phyloP scores from a whole-genome alignment of 2,888 invertebrate species.

The Ptilodon capucinus region DNA sequence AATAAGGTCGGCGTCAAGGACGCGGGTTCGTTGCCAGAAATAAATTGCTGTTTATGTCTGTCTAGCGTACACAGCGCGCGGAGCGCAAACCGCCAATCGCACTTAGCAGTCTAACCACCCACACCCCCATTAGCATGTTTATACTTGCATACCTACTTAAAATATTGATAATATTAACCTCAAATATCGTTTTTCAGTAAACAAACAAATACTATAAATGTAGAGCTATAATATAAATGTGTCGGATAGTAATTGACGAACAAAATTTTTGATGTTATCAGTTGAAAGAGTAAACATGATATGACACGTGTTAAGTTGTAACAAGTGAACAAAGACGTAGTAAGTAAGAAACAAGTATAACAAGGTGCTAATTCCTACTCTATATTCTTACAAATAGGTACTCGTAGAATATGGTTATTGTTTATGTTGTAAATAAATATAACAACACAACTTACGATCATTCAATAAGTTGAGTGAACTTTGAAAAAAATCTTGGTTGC shows the following conservation, averaged over 20 bases:
- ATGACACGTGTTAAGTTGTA: slow-evolving; percentile 16
- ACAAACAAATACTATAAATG: too few species aligned
- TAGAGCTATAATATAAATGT: too few species aligned
- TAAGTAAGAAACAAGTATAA: slow-evolving; percentile 20
- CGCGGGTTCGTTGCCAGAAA: slow-evolving; percentile 80
- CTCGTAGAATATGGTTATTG: not conserved
- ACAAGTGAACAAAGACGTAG: slow-evolving; percentile 19
- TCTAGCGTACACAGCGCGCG: slow-evolving; percentile 58
- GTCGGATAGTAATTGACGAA: too few species aligned
- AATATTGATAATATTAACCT: not conserved
- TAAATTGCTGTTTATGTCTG: slow-evolving; percentile 76
- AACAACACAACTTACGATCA: too few species aligned
- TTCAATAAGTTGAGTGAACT: too few species aligned
- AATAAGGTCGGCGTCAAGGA: slow-evolving; percentile 81
- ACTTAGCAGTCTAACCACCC: not conserved
- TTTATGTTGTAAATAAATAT: not conserved
- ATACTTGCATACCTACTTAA: not conserved
- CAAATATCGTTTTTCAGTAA: too few species aligned
- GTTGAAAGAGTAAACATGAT: slow-evolving; percentile 8
- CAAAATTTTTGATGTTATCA: too few species aligned
- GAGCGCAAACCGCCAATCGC: slow-evolving; percentile 4
- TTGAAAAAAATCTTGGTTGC: too few species aligned
- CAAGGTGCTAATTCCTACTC: slow-evolving; percentile 25
- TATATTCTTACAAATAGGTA: slow-evolving; percentile 20
- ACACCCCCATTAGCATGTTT: not conserved